Evolutionary conservation across 2,797 vertebrate genomes (phyloP).

Genomic region (Ceryle rudis): DNA sequence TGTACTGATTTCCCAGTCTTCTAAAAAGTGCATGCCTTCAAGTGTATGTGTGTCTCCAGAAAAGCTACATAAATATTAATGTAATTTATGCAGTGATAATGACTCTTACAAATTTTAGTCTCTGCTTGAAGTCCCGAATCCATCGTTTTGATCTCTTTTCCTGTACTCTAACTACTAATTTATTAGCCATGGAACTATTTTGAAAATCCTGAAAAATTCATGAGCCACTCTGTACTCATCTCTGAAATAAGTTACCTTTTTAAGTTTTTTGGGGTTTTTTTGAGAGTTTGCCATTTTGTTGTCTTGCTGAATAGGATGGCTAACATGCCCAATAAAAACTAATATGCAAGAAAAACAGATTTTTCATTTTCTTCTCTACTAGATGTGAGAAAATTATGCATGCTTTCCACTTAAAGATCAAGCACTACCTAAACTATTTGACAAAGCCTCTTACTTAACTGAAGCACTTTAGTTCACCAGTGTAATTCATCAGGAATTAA

Average conservation of each 20-base stretch:
- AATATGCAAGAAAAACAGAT: neutral
- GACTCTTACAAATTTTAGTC: neutral
- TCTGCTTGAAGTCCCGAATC: neutral
- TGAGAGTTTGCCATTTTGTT: neutral
- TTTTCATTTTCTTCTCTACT: neutral
- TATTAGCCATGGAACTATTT: neutral
- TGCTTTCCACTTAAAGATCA: constrained; percentile 21
- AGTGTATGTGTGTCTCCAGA: neutral
- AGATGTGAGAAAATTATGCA: neutral
- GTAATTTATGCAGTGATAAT: neutral
- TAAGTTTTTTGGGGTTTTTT: neutral
- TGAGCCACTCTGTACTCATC: neutral
- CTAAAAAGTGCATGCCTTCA: neutral
- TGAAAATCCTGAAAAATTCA: neutral
- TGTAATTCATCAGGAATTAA: neutral
- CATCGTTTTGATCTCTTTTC: neutral
- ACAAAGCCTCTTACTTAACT: constrained; percentile 1
- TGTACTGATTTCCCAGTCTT: neutral
- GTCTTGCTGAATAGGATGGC: neutral
- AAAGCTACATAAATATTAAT: neutral
- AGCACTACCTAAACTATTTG: neutral
- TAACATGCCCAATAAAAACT: neutral
- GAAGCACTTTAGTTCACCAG: neutral
- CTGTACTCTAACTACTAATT: neutral
- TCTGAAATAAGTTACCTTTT: neutral